Conservation (phyloP, 2,113 vertebrate species). For the Daubentonia madagascariensis region DNA sequence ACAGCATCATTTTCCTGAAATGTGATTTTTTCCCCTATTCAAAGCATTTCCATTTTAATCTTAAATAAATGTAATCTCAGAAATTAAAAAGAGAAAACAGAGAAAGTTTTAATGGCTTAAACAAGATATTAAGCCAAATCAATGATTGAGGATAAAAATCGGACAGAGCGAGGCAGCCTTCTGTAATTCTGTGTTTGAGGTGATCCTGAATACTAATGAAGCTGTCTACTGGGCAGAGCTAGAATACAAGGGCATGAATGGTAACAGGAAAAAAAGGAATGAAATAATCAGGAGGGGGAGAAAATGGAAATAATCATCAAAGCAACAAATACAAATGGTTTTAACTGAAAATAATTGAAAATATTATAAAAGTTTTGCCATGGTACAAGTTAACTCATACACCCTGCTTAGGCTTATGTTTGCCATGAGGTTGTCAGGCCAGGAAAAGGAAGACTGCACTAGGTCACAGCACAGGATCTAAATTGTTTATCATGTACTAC, state of each 20-base stretch:
- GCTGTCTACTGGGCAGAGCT: not conserved
- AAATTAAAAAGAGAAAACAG: not conserved
- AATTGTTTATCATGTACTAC: not conserved
- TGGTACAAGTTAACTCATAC: not conserved
- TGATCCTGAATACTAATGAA: not conserved
- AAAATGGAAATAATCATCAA: not conserved
- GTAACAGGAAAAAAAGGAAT: not conserved
- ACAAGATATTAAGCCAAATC: not conserved
- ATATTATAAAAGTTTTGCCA: not conserved
- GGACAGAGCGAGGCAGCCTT: not conserved
- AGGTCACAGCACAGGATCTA: not conserved
- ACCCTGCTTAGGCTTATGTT: not conserved
- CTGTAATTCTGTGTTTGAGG: not conserved
- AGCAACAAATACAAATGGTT: not conserved
- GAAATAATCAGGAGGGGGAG: not conserved
- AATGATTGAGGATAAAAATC: not conserved
- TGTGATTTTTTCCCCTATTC: not conserved
- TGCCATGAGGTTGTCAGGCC: not conserved
- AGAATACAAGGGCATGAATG: not conserved
- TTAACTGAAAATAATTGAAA: not conserved
- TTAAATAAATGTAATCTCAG: constrained; percentile 25
- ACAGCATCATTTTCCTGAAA: constrained; percentile 53
- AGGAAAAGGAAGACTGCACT: not conserved
- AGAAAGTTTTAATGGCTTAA: too few species aligned
- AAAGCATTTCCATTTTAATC: constrained; percentile 3